Percentiles rank a stretch among this genome's conserved stretches.
Evolutionary conservation across 2,888 invertebrate species (phyloP).

Genomic region (Folsomia manolachei): DNA sequence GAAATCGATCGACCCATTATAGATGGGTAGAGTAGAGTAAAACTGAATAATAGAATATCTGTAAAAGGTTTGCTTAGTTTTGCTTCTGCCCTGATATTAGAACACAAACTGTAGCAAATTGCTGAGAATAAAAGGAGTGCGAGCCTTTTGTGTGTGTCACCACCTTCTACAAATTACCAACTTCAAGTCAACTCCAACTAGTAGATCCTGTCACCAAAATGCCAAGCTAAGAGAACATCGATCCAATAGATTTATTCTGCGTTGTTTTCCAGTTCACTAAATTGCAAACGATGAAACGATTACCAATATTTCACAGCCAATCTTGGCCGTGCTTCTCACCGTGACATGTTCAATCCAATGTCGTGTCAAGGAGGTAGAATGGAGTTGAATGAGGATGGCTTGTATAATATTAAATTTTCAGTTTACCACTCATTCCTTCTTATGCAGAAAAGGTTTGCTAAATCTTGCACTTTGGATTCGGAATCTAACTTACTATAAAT

Average conservation of each 20-base stretch:
- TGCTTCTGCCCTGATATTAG: neutral
- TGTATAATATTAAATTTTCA: no score
- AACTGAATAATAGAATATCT: no score
- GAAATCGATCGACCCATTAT: no score
- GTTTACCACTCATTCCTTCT: no score
- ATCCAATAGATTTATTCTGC: neutral
- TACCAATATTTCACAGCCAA: conserved; percentile 8
- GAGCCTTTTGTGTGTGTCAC: neutral
- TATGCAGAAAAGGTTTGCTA: no score
- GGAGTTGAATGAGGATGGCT: no score
- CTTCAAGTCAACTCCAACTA: neutral
- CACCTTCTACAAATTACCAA: neutral
- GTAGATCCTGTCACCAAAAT: neutral
- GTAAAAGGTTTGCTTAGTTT: no score
- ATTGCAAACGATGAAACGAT: conserved; percentile 8
- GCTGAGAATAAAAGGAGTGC: neutral
- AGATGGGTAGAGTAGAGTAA: no score
- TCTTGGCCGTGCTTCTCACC: neutral
- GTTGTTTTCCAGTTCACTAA: neutral
- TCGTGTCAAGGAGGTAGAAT: no score
- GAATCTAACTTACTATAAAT: no score
- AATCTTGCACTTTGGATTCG: no score
- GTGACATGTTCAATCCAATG: neutral
- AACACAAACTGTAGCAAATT: neutral
- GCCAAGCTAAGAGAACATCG: no score